Base-by-base conservation (phyloP, 2,888 invertebrate species). In the Ctena decussata region DNA sequence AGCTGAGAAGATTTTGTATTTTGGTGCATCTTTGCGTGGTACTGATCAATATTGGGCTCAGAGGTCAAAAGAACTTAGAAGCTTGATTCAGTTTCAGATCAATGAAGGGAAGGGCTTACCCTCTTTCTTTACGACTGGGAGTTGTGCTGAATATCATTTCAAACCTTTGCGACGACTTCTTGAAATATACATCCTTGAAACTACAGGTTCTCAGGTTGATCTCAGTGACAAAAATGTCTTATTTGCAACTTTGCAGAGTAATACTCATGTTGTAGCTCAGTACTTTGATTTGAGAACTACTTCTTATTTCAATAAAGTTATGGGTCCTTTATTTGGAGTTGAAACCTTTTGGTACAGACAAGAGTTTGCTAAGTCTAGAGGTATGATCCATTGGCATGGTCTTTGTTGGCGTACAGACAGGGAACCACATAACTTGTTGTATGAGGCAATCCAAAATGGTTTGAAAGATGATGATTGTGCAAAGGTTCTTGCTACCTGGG, bases 311-410 rank as follows among this genome's bases (percentile, higher is more conserved):
- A 27, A 77, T 24, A 30, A 53, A 32, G 77, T 82, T 35, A 82
- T 81, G 82, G 37, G 46, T 27, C 71, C 60, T 37, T 44, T 37
- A 21, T 81, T 81, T 76, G 57, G 37, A 35, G 69, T 69, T 12
- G 11, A 69, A 15, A 11, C 69, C 3, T 69, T 35, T n/a, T 69
- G 69, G 69, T 69, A 69, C 30, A 69, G 69, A 30, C 69, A 69
- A 30, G 69, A 69, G 76, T 27, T 82, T 73, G 83, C 85, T 3
- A 87, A 87, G 41, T 80, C 83, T 6, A 53, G 86, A 8, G 82
- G 89, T n/a, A 89, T 82, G 87, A 57, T 89, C 15, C 85, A 89
- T 46, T 87, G 86, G 82, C 90, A 89, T 89, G 85, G 88, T 24
- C 49, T 86, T 21, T 89, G 84, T 27, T 90, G 90, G 84, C 74